Base-by-base conservation (phyloP, 2,797 vertebrate genomes). In the Acanthis flammea region DNA sequence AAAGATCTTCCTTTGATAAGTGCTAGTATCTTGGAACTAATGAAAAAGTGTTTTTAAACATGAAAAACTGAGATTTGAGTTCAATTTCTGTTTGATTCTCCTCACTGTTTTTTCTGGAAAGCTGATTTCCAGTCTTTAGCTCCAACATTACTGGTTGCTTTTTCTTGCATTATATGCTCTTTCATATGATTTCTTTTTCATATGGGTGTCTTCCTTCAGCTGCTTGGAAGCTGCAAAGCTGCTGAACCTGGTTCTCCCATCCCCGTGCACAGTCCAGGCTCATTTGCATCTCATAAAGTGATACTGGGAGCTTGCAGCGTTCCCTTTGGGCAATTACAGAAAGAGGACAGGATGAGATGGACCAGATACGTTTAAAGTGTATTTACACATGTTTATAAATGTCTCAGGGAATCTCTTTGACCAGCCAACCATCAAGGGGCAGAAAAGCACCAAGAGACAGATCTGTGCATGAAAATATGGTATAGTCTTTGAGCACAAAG, bases 81-180 rank as follows among this genome's bases (percentile, higher is more conserved):
- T 90, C 18, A 61, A 71, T 63, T 89, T 87, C 63, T 73, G 1
- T 39, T 81, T 55, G n/a, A 81, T 62, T 60, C 37, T 76, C 60
- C 67, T 72, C 51, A 73, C 45, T 79, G 48, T 41, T 94, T 86
- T 90, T 78, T 78, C 79, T 93, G 86, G 57, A 91, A 95, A 79
- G 61, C 14, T 72, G 7, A 65, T 89, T 94, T 88, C 53, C 72
- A 77, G 61, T 80, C 50, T 57, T 85, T 44, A 82, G 42, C 14
- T 91, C 78, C 41, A 83, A 33, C 21, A 57, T 30, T 30, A 67
- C 35, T n/a, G 19, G 35, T 65, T 89, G 68, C 13, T n/a, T 76
- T 91, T 92, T 86, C 85, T 61, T 77, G 37, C 37, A 53, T 58
- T 87, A 47, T 33, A 35, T 41, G 8, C 9, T 61, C 54, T 79